Base-by-base conservation (phyloP, 2,797 vertebrate genomes). In the Erethizon dorsatum region DNA sequence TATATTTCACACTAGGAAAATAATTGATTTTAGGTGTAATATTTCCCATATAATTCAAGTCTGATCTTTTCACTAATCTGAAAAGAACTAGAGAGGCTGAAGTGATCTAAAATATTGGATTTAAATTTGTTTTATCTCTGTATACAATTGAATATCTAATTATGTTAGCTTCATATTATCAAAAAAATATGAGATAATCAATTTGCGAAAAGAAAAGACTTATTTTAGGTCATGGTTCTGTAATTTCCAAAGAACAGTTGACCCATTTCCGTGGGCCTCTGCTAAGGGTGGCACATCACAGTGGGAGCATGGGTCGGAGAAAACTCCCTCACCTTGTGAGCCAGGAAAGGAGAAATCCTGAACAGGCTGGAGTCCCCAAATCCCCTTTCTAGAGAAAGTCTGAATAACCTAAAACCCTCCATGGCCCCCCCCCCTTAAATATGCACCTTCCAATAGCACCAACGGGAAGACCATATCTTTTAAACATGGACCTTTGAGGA, bases 21-120 rank as follows among this genome's bases (percentile, higher is more conserved):
- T 31, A 57, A 94, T 89, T 94, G 57, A 96, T 97, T 98, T 97
- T 85, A 88, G 95, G 28, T 33, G 45, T 65, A 96, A 93, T 89
- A 24, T 87, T 98, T 96, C 93, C 15, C 24, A 96, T 94, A 91
- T 94, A 98, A 93, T 97, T 97, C 9, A 88, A 83, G 54, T 31
- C 45, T 92, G 18, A 17, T 65, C 89, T 69, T 67, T 97, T 97
- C 13, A 85, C 37, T 22, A 93, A 52, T 92, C 17, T 37, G 71
- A 61, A 61, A 50, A 50, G 1, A 63, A 37, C 17, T 54, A 9
- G 20, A 14, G 26, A 57, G 1, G 18, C 1, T 80, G 52, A 83
- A 2, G 1, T 78, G 12, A 94, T 96, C 14, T 85, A 75, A 97
- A 96, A 73, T 54, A 10, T 83, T 59, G 1, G 0, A 90, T 92